These are phyloP conservation scores for Cryptoblepharus egeriae DNA, from an alignment of 2,797 vertebrate species.

Conservation along the genomic window DNA sequence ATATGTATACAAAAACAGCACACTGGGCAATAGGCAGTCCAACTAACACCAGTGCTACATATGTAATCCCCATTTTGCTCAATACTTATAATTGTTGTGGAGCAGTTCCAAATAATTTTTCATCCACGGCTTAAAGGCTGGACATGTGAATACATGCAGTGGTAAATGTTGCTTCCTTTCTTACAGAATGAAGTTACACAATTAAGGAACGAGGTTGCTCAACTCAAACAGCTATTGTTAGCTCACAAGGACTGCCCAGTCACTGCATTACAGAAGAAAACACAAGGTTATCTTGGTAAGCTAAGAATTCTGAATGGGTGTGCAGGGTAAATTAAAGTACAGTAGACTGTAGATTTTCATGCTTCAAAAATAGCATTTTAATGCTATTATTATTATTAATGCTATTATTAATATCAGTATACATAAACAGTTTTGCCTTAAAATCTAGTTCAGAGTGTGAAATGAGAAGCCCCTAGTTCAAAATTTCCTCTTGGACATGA, in stretches of 20 bases:
- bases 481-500: neutral
- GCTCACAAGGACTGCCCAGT: constrained; percentile 99
- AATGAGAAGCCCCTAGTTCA: neutral
- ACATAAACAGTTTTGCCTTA: neutral
- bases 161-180: constrained; percentile 27
- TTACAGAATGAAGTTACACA: constrained; percentile 95
- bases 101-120: neutral
- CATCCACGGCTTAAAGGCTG: neutral
- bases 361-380: neutral
- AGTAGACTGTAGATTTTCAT: neutral
- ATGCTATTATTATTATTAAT: no score
- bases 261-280: constrained; percentile 95
- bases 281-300: constrained; percentile 91
- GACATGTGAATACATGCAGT: neutral
- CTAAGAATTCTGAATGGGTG: neutral
- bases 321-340: fast-evolving
- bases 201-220: constrained; percentile 95
- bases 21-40: neutral
- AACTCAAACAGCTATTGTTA: constrained; percentile 96
- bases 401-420: no score
- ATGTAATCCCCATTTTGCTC: neutral
- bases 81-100: neutral
- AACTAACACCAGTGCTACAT: neutral
- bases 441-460: neutral
- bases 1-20: no score